Percentiles rank a stretch among this genome's conserved stretches.
These are phyloP conservation scores for Torymus aiolomorphi DNA, from an alignment of 2,888 invertebrate species.

Conservation along the genomic window DNA sequence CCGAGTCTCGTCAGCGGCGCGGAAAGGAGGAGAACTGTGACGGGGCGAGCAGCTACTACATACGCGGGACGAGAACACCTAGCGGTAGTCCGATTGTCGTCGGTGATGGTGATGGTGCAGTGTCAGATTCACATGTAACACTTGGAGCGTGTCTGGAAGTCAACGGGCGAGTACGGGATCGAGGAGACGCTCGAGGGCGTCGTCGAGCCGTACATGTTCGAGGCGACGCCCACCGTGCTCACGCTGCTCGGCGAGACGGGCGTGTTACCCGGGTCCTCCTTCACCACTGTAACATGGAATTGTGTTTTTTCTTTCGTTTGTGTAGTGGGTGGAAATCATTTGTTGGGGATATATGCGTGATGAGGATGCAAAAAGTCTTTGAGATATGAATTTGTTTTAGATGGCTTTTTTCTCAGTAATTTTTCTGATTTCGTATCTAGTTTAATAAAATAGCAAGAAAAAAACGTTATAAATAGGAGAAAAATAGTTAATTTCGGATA, in stretches of 20 bases:
- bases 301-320: too few relatives aligned
- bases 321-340: too few relatives aligned
- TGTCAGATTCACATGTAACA: conserved; percentile 67
- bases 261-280: conserved; percentile 72
- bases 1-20: too few relatives aligned
- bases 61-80: background rate
- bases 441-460: too few relatives aligned
- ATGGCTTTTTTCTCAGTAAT: too few relatives aligned
- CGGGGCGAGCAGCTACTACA: background rate
- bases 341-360: too few relatives aligned
- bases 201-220: conserved; percentile 69
- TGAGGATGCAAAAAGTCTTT: too few relatives aligned
- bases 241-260: conserved; percentile 66
- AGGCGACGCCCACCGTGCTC: conserved; percentile 66
- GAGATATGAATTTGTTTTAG: too few relatives aligned
- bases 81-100: background rate
- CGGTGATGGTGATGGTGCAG: background rate
- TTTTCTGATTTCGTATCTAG: too few relatives aligned
- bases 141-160: conserved; percentile 71
- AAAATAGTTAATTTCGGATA: too few relatives aligned
- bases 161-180: conserved; percentile 64
- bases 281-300: conserved; percentile 65
- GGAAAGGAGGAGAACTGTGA: background rate
- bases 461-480: too few relatives aligned
- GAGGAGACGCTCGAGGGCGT: conserved; percentile 69